Evolutionary conservation across 2,797 vertebrate species (phyloP).

Genomic region (Bradypodion ventrale): DNA sequence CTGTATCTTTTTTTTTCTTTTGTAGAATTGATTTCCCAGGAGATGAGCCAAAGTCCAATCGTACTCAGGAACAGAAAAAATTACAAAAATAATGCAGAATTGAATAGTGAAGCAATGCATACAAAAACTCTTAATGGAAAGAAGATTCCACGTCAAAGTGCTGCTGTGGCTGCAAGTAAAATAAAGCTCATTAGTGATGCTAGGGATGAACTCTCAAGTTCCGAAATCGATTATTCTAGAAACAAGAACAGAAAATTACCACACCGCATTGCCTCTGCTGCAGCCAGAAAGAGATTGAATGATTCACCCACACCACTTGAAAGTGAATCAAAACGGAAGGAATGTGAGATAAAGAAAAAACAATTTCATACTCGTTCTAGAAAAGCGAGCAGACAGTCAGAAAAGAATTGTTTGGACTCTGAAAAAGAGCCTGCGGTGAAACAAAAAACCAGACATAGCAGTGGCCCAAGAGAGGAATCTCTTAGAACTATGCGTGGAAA

Average conservation of each 20-base stretch:
- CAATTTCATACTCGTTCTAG: constrained; percentile 34
- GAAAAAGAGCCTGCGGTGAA: background rate
- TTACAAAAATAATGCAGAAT: constrained; percentile 51
- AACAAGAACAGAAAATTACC: constrained; percentile 63
- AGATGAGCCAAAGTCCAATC: constrained; percentile 63
- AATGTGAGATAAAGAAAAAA: constrained; percentile 19
- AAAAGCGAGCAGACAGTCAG: constrained; percentile 38
- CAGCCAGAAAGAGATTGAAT: constrained; percentile 59
- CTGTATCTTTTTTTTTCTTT: constrained; percentile 48
- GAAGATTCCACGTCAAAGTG: constrained; percentile 77
- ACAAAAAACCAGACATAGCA: constrained; percentile 7
- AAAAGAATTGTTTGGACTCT: constrained; percentile 19
- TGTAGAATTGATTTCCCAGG: constrained; percentile 62
- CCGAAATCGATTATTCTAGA: constrained; percentile 58
- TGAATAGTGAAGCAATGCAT: constrained; percentile 42
- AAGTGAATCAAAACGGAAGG: constrained; percentile 49
- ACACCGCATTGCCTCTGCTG: constrained; percentile 58
- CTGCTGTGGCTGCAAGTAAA: constrained; percentile 83
- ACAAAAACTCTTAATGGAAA: constrained; percentile 43
- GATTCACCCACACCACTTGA: constrained; percentile 54
- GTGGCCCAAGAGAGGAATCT: background rate
- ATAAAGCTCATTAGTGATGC: constrained; percentile 82
- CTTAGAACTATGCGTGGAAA: background rate
- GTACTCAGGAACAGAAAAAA: constrained; percentile 52
- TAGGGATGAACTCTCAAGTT: constrained; percentile 74